Evolutionary conservation across 53 echinoderm and acorn worm species (phyloP), one percentile per base, ranked within the genome.

Genomic region (Apostichopus leukothele): DNA sequence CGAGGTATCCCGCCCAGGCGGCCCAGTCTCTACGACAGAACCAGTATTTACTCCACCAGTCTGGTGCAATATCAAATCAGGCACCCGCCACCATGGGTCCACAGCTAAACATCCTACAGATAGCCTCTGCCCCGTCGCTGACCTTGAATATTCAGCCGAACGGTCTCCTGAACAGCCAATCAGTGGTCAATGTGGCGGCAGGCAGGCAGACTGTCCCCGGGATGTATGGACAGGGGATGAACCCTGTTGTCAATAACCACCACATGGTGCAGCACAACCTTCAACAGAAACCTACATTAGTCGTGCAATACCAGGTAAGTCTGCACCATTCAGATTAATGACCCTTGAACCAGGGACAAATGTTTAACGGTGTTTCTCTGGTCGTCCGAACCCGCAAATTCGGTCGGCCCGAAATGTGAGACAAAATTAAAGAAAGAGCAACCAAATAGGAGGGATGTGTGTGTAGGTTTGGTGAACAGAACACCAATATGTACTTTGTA

Each of bases 291-390:
- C 85, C 85, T 57, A 67, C 85, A 66, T 50, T 85, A 50, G 85
- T 85, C 16, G 85, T 85, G 85, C 85, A 85, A 85, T 85, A 85
- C 85, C 85, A 85, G 85, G 85, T 67, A 66, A 71, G 71, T 71
- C 71, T 39, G 39, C 39, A 39, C 39, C 39, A 39, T 39, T 39
- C 39, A 3, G 39, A 39, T 39, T 3, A 39, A 39, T 39, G 39
- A 39, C 39, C 3, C 39, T 3, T 39, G 0, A 39, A 39, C 39
- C 39, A 39, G 39, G 39, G 39, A 3, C 39, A 39, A 39, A 39
- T 39, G 39, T 39, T 39, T 39, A 39, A 39, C 3, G 39, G 39
- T 39, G 39, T 39, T 39, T 39, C 39, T 39, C 39, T 39, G 39
- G 39, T 27, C 1, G 27, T 27, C 27, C 27, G 27, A 27, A 27